Base-by-base conservation (phyloP, 2,888 invertebrate species). In the Eristalis intricaria region DNA sequence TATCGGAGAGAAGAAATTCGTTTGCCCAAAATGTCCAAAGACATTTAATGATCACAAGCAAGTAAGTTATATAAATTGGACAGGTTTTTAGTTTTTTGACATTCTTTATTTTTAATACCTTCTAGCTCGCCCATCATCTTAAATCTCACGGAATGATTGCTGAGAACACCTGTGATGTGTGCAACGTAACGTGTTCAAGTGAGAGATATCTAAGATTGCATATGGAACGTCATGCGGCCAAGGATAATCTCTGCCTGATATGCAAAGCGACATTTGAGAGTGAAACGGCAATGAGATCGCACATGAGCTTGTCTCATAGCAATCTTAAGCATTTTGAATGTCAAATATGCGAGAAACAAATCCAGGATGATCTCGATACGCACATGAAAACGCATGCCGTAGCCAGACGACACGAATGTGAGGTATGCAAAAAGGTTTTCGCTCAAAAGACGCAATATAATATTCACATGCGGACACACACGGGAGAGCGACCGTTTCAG, bases 381-480 rank as follows among this genome's bases (percentile, higher is more conserved):
- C 97, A 97, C 91, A 95, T 97, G 95, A 94, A 97, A 58, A 96
- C 96, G 0, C 97, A 97, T 92, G 95, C 95, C 43, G 95, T 96
- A 61, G 85, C 91, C 81, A 95, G 96, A 87, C 97, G 97, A 0
- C 96, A 97, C 91, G 95, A 95, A 38, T 98, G 97, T 90, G 95
- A 95, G 0, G 95, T 95, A 7, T 98, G 97, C 91, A 96, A 96
- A 2, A 96, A 96, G 69, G 93, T 95, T 38, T 98, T 98, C 90
- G 96, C 96, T 0, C 97, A 97, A 91, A 95, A 97, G 85, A 97
- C 97, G 0, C 97, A 98, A 91, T 92, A 97, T 88, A 97, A 96
- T 13, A 97, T 97, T 0, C 97, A 98, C 90, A 95, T 96, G 91
- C 94, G 97, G 19, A 96, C 96, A n/a, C 98, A 98, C 91, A 96